Evolutionary conservation across 2,113 vertebrate species (phyloP).

Genomic region (Elanus axillaris): DNA sequence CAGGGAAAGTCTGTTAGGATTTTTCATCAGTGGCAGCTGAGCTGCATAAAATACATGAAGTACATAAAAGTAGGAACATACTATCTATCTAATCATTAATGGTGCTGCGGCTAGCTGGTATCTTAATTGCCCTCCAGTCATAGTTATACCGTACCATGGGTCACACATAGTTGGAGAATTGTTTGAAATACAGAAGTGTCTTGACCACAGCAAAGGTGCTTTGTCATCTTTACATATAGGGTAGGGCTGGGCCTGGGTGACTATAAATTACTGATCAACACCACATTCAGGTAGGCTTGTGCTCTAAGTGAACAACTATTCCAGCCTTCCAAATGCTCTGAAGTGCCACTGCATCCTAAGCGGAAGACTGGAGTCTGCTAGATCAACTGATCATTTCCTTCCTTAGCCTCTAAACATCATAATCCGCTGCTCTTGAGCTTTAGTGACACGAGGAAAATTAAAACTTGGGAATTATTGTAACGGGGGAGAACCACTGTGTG

Average conservation of each 20-base stretch:
- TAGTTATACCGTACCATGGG: fast-evolving
- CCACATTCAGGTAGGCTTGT: background rate
- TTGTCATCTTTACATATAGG: background rate
- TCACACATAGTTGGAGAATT: background rate
- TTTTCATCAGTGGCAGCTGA: background rate
- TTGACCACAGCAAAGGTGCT: background rate
- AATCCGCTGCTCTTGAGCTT: background rate
- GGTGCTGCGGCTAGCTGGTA: background rate
- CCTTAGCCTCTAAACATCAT: background rate
- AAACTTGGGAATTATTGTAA: background rate
- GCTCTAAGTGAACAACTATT: background rate
- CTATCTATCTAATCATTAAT: background rate
- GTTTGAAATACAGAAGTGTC: background rate
- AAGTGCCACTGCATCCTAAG: background rate
- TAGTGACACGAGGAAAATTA: background rate
- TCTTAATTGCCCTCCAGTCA: background rate
- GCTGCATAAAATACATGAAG: background rate
- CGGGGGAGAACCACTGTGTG: background rate
- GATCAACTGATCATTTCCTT: background rate
- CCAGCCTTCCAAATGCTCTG: background rate
- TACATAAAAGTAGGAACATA: background rate
- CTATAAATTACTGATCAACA: background rate
- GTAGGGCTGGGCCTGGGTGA: background rate
- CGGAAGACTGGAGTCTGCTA: background rate
- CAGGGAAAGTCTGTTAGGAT: background rate